These are phyloP conservation scores for Probaryconus sp. DNA, from an alignment of 1,140 invertebrate species.

Conservation along the genomic window DNA sequence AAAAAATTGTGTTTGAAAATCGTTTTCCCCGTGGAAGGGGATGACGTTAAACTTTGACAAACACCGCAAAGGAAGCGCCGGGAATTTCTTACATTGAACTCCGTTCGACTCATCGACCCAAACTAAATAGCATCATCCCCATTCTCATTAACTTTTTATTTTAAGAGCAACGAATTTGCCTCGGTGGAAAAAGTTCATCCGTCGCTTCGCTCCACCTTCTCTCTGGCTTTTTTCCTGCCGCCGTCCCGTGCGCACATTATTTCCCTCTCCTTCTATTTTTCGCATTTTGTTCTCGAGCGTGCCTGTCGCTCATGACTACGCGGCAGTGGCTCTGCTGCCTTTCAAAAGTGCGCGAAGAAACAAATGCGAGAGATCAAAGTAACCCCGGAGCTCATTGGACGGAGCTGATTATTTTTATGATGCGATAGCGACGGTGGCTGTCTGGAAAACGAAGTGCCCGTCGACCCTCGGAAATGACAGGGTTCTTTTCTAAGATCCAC, in stretches of 20 bases:
- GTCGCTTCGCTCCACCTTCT: conserved; percentile 31
- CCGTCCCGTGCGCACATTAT: not conserved
- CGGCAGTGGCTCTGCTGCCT: conserved; percentile 3
- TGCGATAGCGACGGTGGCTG: conserved; percentile 70
- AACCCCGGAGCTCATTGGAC: conserved; percentile 70
- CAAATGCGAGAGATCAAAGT: conserved; percentile 73
- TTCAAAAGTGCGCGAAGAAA: conserved; percentile 62
- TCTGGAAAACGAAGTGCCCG: conserved; percentile 72
- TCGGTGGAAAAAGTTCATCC: conserved; percentile 67
- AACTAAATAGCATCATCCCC: conserved; percentile 72
- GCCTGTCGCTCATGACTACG: conserved; percentile 9
- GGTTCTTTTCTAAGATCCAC: conserved; percentile 59
- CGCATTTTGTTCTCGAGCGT: conserved; percentile 54
- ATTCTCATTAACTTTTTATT: conserved; percentile 78
- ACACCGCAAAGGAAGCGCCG: conserved; percentile 19
- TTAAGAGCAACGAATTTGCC: conserved; percentile 71
- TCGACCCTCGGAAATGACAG: conserved; percentile 62
- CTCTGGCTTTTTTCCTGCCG: conserved; percentile 23
- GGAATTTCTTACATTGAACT: conserved; percentile 60
- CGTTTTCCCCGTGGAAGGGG: too few relatives aligned
- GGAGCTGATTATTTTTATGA: conserved; percentile 78
- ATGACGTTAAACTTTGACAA: conserved; percentile 52
- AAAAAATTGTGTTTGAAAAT: too few relatives aligned
- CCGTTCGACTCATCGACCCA: conserved; percentile 64
- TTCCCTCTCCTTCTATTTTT: conserved; percentile 34